Base-by-base conservation (phyloP, 2,888 invertebrate genomes). In the Tricholauxania praeusta region DNA sequence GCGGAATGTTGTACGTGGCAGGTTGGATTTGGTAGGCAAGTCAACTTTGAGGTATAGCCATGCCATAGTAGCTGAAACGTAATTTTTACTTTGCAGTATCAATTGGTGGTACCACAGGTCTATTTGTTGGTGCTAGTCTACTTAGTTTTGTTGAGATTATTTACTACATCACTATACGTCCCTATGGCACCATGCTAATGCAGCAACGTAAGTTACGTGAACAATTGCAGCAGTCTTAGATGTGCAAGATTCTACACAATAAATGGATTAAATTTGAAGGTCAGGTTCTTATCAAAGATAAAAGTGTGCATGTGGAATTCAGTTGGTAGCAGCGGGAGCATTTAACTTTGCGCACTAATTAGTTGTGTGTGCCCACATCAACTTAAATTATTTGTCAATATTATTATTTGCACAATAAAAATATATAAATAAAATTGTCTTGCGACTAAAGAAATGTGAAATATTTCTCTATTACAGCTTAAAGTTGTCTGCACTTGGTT, bases 11-110 rank as follows among this genome's bases (percentile, higher is more conserved):
- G 92, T 93, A 0, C 89, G 92, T 75, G 93, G 93, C 48, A 89
- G 90, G 73, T 84, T 94, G 76, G 94, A 94, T 87, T 88, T 94
- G 84, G 92, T 93, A 1, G 93, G 93, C 93, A 82, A 87, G 90
- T 85, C 2, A 39, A 22, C 10, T 0, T 12, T 19, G 12, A 12
- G 28, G 22, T 14, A 6, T 15, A 39, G 39, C 39, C 10, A 2
- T 39, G 8, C 2, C 1, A 3, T 6, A 22, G 8, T 12, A n/a
- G 22, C 14, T 15, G 28, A 49, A 49, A 51, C 6, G 10, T 5
- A 63, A 12, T 32, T 63, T 15, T 47, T 47, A 39, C 39, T 39
- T 39, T 39, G 39, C 82, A 92, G 92, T 92, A 32, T 92, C 91
- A 0, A 91, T 92, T 71, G 92, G 92, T 1, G 92, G 92, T 63